Base-by-base conservation (phyloP, 2,888 invertebrate genomes). In the Marronus borbonicus region DNA sequence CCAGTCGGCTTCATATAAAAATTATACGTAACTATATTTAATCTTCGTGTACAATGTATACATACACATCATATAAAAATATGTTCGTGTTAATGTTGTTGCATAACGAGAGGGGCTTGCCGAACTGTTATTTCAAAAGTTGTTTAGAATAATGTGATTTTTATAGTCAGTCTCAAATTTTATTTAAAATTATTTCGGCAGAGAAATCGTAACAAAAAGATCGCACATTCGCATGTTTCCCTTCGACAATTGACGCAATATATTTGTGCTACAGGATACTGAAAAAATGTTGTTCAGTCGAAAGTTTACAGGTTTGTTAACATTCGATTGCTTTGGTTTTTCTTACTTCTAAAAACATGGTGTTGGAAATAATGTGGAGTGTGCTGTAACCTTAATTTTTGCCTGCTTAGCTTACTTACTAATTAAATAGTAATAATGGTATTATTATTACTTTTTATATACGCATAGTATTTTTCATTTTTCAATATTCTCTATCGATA, bases 101-200 rank as follows among this genome's bases (percentile, higher is more conserved):
- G 72, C 72, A 72, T 72, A 72, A 17, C 36, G 17, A 12, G 4
- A 60, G 39, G 10, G 10, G 36, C 68, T 17, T 17, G n/a, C 2
- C 17, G 8, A 68, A 36, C 39, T 12, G n/a, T 58, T 60, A 60
- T 58, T 60, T 39, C 39, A 14, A 58, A 58, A 72, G 31, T 10
- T 36, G 12, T 72, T 55, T 72, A 72, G 58, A 72, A 72, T 72
- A 55, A 60, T 70, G 20, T 44, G 69, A 72, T 72, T 72, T 72
- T 72, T 58, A 58, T 72, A 72, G 72, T 60, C 24, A 24, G 60
- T 60, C 20, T 39, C 36, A 44, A 72, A 60, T 58, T 72, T 72
- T 58, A 72, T 58, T 72, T 72, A 39, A 39, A 72, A 72, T 72
- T 72, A 72, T 72, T 72, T 58, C 8, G 44, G 39, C 17, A 52